phyloP scores from a whole-genome alignment of 2,113 vertebrate genomes.

The Hypanus sabinus region DNA sequence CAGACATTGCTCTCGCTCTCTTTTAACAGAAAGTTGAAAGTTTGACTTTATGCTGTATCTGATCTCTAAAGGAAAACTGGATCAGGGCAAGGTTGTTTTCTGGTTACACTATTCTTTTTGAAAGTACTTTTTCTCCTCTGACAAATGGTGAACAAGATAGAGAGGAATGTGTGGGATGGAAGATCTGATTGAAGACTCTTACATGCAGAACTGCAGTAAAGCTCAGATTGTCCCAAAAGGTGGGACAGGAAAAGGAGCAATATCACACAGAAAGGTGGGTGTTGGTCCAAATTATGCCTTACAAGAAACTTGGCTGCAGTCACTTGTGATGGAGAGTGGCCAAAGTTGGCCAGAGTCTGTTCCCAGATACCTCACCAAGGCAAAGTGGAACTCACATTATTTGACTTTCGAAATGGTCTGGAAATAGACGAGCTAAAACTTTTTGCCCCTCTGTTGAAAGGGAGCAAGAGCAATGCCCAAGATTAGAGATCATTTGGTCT shows the following conservation, averaged over 20 bases:
- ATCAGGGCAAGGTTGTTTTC: background rate
- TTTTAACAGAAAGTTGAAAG: background rate
- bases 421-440: background rate
- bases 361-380: background rate
- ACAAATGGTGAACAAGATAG: background rate
- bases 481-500: background rate
- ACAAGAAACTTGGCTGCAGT: background rate
- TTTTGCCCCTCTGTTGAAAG: background rate
- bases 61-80: background rate
- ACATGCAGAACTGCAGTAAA: background rate
- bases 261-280: background rate
- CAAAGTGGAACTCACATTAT: background rate
- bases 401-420: background rate
- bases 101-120: background rate
- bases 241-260: background rate
- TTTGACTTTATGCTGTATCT: background rate
- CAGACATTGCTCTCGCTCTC: background rate
- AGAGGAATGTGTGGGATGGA: background rate
- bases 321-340: background rate
- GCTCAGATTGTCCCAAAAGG: background rate
- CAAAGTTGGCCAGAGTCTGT: background rate
- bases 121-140: background rate
- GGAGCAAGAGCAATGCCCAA: background rate
- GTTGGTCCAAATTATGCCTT: background rate
- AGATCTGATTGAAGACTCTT: background rate